Conservation (phyloP, 2,113 vertebrate species). For the Gavia stellata region DNA sequence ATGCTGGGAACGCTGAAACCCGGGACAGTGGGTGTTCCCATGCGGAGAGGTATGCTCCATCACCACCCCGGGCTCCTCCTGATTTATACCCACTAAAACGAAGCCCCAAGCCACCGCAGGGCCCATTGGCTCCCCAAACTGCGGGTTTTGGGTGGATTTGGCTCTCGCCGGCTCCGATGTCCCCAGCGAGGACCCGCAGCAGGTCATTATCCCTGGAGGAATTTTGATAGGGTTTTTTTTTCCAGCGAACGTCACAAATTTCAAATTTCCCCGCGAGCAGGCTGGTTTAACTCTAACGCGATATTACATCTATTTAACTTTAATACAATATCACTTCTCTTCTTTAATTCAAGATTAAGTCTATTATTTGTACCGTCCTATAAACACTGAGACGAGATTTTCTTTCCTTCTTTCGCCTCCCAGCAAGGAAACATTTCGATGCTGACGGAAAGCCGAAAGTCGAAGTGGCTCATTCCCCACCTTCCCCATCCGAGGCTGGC, state of each 20-base stretch:
- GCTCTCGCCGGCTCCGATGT: rapidly evolving
- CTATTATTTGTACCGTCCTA: rapidly evolving
- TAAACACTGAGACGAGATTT: rapidly evolving
- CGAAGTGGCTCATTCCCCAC: neutral
- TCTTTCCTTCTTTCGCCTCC: neutral
- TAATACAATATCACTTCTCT: rapidly evolving
- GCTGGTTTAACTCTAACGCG: neutral
- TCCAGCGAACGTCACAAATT: neutral
- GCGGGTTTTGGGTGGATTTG: rapidly evolving
- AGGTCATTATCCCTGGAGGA: rapidly evolving
- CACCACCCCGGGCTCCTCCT: neutral
- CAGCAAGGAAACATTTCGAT: neutral
- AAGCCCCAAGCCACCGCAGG: neutral
- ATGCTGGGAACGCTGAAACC: rapidly evolving
- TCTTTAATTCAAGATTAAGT: neutral
- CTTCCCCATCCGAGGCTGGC: neutral
- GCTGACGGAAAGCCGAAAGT: neutral
- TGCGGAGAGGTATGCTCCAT: rapidly evolving
- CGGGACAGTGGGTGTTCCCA: neutral
- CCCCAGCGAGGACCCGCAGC: rapidly evolving
- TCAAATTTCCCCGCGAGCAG: rapidly evolving
- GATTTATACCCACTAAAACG: neutral
- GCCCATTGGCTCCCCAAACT: rapidly evolving
- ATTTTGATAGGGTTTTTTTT: neutral
- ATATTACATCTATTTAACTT: neutral